These are phyloP conservation scores for Pristis pectinata DNA, from an alignment of 2,797 vertebrate genomes.

Conservation along the genomic window DNA sequence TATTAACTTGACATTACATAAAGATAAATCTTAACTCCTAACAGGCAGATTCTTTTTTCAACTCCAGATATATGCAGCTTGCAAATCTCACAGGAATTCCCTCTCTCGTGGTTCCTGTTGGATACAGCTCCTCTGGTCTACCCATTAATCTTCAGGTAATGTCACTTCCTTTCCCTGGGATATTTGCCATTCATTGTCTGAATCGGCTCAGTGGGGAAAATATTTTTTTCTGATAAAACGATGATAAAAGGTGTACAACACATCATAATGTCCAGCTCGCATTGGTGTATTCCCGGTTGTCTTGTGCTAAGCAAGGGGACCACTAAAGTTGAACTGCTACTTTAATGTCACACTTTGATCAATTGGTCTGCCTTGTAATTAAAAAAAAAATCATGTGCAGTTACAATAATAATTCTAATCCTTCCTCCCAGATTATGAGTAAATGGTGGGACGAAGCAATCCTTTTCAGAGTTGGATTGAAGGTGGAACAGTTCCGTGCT, in stretches of 20 bases:
- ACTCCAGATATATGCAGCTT: slow-evolving; percentile 52
- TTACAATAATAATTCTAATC: neutral
- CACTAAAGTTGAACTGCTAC: neutral
- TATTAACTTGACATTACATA: too few species aligned
- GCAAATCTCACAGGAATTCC: slow-evolving; percentile 55
- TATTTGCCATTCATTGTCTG: neutral
- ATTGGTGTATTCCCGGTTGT: neutral
- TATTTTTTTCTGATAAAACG: neutral
- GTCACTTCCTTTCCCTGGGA: neutral
- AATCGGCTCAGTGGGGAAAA: neutral
- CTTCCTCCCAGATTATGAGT: slow-evolving; percentile 50
- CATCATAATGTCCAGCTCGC: too few species aligned
- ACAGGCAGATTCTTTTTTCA: neutral
- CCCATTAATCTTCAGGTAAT: slow-evolving; percentile 50
- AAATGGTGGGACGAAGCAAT: slow-evolving; percentile 57
- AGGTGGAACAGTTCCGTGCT: slow-evolving; percentile 47
- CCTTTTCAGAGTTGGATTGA: slow-evolving; percentile 47
- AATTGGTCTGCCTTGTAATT: neutral
- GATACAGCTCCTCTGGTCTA: slow-evolving; percentile 49
- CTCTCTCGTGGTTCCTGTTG: slow-evolving; percentile 51
- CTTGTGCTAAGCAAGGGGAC: neutral
- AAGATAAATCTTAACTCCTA: neutral
- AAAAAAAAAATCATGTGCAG: too few species aligned
- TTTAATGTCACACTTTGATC: neutral
- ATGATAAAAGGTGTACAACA: too few species aligned